A percentile compares a stretch with the other conserved stretches of the same genome.
These are phyloP conservation scores for Thaumetopoea pityocampa DNA, from an alignment of 1,140 invertebrate species.

Conservation along the genomic window DNA sequence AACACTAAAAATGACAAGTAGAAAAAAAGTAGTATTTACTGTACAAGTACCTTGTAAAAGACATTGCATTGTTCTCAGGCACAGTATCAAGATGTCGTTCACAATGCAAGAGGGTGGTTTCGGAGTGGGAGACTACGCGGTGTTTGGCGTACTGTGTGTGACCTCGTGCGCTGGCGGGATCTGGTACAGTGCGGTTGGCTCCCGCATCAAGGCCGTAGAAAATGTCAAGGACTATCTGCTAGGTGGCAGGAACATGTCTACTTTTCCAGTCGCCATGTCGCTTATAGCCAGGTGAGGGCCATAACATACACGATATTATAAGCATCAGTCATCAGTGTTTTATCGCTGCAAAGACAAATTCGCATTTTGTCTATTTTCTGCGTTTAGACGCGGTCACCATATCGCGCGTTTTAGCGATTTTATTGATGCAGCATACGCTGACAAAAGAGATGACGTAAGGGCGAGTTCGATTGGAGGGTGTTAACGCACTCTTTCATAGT, in stretches of 20 bases:
- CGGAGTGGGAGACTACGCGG: conserved; percentile 77
- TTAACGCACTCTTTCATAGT: too few species aligned
- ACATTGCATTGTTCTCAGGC: too few species aligned
- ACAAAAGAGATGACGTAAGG: too few species aligned
- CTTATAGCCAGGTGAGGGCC: conserved; percentile 83
- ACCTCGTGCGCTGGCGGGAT: conserved; percentile 83
- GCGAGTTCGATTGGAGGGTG: too few species aligned
- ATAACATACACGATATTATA: background rate
- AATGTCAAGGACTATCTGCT: conserved; percentile 84
- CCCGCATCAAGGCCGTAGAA: conserved; percentile 59
- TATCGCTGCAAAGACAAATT: too few species aligned
- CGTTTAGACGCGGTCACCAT: too few species aligned
- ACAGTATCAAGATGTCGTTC: conserved; percentile 35
- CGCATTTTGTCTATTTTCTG: too few species aligned
- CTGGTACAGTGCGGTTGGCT: conserved; percentile 81
- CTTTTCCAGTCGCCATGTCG: conserved; percentile 89
- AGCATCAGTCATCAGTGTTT: too few species aligned
- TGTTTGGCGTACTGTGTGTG: conserved; percentile 79
- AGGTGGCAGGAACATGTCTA: conserved; percentile 82
- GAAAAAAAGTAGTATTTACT: background rate
- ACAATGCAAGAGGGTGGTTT: conserved; percentile 68
- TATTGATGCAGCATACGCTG: too few species aligned
- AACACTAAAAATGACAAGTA: too few species aligned
- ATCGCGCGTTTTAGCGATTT: too few species aligned
- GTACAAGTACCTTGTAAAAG: background rate